These are phyloP conservation scores for Ochropleura plecta DNA, from an alignment of 2,888 invertebrate species.

Conservation along the genomic window DNA sequence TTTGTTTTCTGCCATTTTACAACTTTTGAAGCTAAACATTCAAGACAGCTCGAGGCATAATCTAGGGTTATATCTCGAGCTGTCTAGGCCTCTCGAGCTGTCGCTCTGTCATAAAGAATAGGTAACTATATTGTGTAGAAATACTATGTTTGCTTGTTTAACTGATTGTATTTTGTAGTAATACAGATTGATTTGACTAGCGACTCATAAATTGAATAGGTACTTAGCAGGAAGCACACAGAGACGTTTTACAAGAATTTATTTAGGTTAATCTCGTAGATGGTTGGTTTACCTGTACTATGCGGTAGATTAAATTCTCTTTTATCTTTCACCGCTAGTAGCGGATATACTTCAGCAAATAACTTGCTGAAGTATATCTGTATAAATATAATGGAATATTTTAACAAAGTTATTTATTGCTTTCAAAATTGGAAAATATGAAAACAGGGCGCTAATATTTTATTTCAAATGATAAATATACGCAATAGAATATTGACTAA, in stretches of 20 bases:
- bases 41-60: too few species aligned
- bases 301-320: constrained; percentile 23
- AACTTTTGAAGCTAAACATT: too few species aligned
- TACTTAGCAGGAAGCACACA: constrained; percentile 2
- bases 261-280: constrained; percentile 44
- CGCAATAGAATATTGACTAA: constrained; percentile 17
- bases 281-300: constrained; percentile 26
- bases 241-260: neutral
- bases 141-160: too few species aligned
- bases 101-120: too few species aligned
- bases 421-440: constrained; percentile 37
- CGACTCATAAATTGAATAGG: neutral
- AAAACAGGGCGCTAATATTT: constrained; percentile 21
- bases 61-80: too few species aligned
- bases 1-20: too few species aligned
- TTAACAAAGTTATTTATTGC: constrained; percentile 28
- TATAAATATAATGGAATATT: constrained; percentile 20
- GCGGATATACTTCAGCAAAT: too few species aligned
- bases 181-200: too few species aligned
- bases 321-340: constrained; percentile 17
- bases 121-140: too few species aligned
- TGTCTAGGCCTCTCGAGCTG: too few species aligned
- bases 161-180: too few species aligned
- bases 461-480: constrained; percentile 6
- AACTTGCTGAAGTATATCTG: neutral